Evolutionary conservation across 2,888 invertebrate species (phyloP).

Genomic region (Pristionchus fissidentatus): DNA sequence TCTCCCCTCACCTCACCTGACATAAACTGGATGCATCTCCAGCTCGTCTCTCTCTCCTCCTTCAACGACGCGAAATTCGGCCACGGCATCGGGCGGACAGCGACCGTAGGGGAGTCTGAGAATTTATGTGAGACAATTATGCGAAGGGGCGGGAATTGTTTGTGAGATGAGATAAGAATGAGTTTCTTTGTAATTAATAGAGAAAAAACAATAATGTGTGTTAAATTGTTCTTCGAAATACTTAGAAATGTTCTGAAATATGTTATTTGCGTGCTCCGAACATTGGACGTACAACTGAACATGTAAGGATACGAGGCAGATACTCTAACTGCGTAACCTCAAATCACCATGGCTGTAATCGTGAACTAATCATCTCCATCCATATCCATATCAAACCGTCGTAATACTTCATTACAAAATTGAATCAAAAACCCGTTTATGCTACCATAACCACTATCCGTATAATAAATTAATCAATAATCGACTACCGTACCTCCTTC

Average conservation of each 20-base stretch:
- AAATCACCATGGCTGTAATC: too few relatives aligned
- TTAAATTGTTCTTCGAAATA: too few relatives aligned
- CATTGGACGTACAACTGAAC: too few relatives aligned
- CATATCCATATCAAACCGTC: too few relatives aligned
- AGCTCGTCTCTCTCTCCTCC: constrained; percentile 25
- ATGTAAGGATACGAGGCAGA: too few relatives aligned
- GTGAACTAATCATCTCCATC: too few relatives aligned
- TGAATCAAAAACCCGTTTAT: too few relatives aligned
- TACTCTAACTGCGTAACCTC: too few relatives aligned
- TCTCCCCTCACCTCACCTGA: not conserved
- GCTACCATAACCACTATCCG: not conserved
- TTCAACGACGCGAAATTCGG: constrained; percentile 30
- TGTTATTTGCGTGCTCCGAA: too few relatives aligned
- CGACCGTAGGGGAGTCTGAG: constrained; percentile 19
- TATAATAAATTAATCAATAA: not conserved
- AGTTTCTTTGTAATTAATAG: not conserved
- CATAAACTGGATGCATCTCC: constrained; percentile 37
- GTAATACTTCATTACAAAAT: too few relatives aligned
- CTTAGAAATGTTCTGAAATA: too few relatives aligned
- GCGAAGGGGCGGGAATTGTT: not conserved
- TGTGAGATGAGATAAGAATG: not conserved
- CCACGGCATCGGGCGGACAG: constrained; percentile 34
- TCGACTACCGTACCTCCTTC: constrained; percentile 35
- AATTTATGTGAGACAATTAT: not conserved
- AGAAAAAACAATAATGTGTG: too few relatives aligned